Evolutionary conservation across 2,113 vertebrate genomes (phyloP).

Genomic region (Solenodon paradoxus): DNA sequence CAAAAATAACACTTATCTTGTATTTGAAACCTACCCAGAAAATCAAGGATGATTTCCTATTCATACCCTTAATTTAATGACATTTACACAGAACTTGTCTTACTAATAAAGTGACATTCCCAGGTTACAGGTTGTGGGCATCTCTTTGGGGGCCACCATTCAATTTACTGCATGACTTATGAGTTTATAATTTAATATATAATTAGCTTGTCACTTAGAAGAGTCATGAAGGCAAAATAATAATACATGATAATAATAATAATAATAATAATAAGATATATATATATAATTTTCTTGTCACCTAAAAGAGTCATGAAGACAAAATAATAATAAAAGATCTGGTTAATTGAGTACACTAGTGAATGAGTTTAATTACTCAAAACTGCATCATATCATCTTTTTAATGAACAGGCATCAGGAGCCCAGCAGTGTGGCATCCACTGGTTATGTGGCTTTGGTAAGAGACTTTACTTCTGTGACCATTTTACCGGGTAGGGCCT

Average conservation of each 20-base stretch:
- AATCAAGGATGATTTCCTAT: background rate
- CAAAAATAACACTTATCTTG: background rate
- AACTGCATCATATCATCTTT: background rate
- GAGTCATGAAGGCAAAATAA: background rate
- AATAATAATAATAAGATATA: too few species aligned
- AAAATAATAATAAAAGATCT: background rate
- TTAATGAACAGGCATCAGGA: background rate
- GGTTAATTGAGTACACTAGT: background rate
- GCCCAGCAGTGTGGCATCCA: background rate
- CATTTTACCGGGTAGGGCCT: background rate
- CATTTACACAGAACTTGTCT: background rate
- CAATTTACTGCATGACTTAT: background rate
- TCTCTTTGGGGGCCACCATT: background rate
- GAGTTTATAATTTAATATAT: background rate
- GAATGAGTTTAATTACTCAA: background rate
- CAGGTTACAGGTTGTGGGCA: background rate
- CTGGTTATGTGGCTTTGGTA: background rate
- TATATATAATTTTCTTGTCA: background rate
- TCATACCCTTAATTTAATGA: background rate
- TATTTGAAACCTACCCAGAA: background rate
- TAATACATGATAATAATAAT: background rate
- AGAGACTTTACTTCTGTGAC: background rate
- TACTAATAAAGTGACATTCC: background rate
- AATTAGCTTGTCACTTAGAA: background rate
- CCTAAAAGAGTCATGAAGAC: background rate